A percentile compares a stretch with the other conserved stretches of the same genome.
phyloP scores from a whole-genome alignment of 2,113 vertebrate species.

The Benitochromis conjunctus region DNA sequence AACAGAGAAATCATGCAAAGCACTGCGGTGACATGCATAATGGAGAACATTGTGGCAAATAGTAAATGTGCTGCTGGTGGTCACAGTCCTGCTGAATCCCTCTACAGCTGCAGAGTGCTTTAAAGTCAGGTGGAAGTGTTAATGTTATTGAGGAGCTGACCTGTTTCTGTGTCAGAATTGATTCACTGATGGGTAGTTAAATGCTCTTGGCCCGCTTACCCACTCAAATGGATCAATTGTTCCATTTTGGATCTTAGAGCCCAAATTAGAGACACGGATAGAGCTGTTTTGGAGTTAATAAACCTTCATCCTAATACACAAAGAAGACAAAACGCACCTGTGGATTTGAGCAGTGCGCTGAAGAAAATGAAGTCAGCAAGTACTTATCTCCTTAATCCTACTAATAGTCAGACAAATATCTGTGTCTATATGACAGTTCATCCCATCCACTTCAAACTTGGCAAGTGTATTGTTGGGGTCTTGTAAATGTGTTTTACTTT shows the following conservation, averaged over 20 bases:
- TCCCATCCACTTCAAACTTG: not conserved
- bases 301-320: not conserved
- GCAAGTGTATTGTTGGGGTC: not conserved
- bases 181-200: slow-evolving; percentile 22
- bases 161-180: slow-evolving; percentile 39
- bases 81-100: not conserved
- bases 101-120: not conserved
- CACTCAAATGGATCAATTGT: slow-evolving; percentile 44
- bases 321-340: not conserved
- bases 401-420: not conserved
- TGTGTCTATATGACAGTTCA: not conserved
- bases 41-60: not conserved
- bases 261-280: not conserved
- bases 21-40: not conserved
- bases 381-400: not conserved
- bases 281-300: not conserved
- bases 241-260: not conserved
- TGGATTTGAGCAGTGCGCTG: not conserved
- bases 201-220: not conserved
- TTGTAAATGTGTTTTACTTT: not conserved
- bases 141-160: slow-evolving; percentile 1
- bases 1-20: slow-evolving; percentile 24
- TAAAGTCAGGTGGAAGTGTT: slow-evolving; percentile 10
- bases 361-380: not conserved
- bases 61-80: not conserved